Conservation (phyloP, 2,113 vertebrate genomes). For the Campylorhamphus procurvoides region DNA sequence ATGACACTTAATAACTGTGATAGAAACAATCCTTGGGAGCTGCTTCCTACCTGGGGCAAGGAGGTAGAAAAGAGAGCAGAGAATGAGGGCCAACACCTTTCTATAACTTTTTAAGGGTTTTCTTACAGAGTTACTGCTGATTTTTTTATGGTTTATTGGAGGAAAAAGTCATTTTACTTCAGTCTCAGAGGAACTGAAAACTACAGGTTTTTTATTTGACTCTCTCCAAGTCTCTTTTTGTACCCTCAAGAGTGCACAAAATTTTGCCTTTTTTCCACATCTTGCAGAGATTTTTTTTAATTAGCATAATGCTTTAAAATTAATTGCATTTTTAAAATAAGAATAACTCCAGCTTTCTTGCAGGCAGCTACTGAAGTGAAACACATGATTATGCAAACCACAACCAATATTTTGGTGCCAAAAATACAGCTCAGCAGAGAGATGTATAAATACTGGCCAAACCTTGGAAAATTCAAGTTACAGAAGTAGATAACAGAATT, state of each 20-base stretch:
- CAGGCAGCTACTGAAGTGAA: not conserved
- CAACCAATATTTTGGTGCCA: slow-evolving; percentile 39
- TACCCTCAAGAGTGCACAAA: not conserved
- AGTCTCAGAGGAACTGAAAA: not conserved
- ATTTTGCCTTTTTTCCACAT: not conserved
- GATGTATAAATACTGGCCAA: not conserved
- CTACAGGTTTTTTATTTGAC: not conserved
- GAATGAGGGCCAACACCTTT: not conserved
- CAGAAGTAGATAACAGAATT: slow-evolving; percentile 21
- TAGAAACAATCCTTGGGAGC: not conserved
- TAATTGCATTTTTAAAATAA: slow-evolving; percentile 39
- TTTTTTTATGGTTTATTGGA: not conserved
- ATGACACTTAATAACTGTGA: not conserved
- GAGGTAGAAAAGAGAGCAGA: not conserved
- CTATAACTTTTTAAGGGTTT: not conserved
- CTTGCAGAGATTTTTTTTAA: not conserved
- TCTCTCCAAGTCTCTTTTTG: not conserved
- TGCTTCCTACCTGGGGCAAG: not conserved
- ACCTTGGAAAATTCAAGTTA: not conserved
- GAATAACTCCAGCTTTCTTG: not conserved
- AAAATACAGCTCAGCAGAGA: slow-evolving; percentile 36
- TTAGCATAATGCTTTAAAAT: not conserved
- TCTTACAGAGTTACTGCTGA: not conserved
- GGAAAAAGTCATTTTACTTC: not conserved
- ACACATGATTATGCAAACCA: slow-evolving; percentile 19